phyloP scores from a whole-genome alignment of 37 sponge, comb jelly and placozoan species.

The Oopsacas minuta region DNA sequence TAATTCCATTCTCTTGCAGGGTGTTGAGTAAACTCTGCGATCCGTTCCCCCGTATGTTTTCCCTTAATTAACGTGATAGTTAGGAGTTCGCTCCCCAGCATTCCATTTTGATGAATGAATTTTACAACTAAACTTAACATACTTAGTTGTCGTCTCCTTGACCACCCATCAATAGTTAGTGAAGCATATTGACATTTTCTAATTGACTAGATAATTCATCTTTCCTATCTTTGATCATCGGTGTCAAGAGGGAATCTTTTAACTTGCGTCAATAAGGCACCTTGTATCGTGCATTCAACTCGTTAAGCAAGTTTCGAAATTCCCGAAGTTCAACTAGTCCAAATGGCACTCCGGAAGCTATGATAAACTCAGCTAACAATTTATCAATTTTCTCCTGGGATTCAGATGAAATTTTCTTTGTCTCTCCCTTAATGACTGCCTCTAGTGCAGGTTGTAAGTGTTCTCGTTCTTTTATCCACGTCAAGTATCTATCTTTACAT shows the following conservation, averaged over 20 bases:
- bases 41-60: neutral
- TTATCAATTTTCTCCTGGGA: neutral
- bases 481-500: neutral
- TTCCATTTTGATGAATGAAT: neutral
- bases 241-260: neutral
- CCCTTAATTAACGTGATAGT: neutral
- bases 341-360: neutral
- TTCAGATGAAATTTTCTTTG: neutral
- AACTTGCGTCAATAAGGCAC: neutral
- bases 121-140: neutral
- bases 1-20: neutral
- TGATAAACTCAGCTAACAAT: neutral
- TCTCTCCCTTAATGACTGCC: neutral
- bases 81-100: neutral
- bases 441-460: neutral
- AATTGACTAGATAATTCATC: neutral
- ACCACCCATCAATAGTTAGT: neutral
- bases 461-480: neutral
- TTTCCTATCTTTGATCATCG: neutral
- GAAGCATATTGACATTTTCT: neutral
- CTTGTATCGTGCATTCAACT: neutral
- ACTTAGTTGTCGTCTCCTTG: neutral
- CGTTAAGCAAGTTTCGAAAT: neutral
- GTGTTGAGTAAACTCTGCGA: neutral
- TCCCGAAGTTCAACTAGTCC: neutral